These are phyloP conservation scores for Odontocerum albicorne DNA, from an alignment of 2,888 invertebrate species.

Conservation along the genomic window DNA sequence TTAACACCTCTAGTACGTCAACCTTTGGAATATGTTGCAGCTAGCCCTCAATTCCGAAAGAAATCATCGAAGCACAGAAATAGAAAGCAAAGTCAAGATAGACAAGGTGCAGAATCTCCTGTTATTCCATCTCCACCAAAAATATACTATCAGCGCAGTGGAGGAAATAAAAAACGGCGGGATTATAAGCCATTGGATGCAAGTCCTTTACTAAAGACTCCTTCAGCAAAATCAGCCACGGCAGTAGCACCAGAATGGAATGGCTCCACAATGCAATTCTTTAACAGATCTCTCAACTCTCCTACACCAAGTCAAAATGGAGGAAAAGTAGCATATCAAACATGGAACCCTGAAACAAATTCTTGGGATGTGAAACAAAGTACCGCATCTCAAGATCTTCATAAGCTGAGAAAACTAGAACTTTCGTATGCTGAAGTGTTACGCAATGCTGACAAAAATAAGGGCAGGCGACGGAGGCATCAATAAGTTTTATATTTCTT, in stretches of 20 bases:
- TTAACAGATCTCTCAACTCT: conserved; percentile 59
- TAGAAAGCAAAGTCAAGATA: conserved; percentile 61
- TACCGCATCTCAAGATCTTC: conserved; percentile 80
- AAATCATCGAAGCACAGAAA: conserved; percentile 66
- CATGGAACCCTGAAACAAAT: conserved; percentile 55
- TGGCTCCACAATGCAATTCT: conserved; percentile 71
- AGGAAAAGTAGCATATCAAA: conserved; percentile 52
- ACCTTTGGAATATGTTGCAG: conserved; percentile 73
- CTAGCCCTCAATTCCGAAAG: conserved; percentile 67
- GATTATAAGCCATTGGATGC: conserved; percentile 60
- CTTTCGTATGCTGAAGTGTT: conserved; percentile 85
- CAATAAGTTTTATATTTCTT: conserved; percentile 43
- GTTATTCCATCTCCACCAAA: conserved; percentile 69
- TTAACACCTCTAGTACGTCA: conserved; percentile 70
- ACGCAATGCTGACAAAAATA: conserved; percentile 66
- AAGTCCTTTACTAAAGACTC: conserved; percentile 51
- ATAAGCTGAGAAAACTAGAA: conserved; percentile 78
- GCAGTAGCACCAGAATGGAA: conserved; percentile 62
- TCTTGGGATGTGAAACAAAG: conserved; percentile 61
- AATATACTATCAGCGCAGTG: conserved; percentile 58
- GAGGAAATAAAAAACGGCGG: conserved; percentile 57
- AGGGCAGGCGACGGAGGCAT: conserved; percentile 53
- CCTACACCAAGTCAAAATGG: conserved; percentile 61
- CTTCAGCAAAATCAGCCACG: conserved; percentile 34
- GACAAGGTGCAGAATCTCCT: conserved; percentile 69